These are phyloP conservation scores for Poeciliopsis paucimaculata DNA, from an alignment of 2,797 vertebrate species.

Conservation along the genomic window DNA sequence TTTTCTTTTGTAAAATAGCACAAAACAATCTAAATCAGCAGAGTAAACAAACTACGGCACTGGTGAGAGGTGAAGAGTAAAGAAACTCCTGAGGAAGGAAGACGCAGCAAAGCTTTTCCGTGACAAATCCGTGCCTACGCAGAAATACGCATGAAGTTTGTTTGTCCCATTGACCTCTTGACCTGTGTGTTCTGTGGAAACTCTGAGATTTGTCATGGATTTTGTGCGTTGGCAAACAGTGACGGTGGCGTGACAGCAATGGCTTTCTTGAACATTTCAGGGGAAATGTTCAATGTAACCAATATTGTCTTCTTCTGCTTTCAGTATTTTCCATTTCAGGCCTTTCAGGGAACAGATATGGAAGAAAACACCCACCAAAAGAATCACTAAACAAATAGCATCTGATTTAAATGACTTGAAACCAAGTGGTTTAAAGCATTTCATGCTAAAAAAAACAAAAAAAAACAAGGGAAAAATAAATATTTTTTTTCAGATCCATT, in stretches of 20 bases:
- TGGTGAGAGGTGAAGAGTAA: conserved; percentile 57
- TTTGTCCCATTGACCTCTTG: conserved; percentile 63
- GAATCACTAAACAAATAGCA: too few species aligned
- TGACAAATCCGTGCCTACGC: conserved; percentile 70
- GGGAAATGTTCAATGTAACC: neutral
- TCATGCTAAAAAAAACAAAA: neutral
- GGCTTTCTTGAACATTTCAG: conserved; percentile 8
- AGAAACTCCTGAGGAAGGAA: conserved; percentile 72
- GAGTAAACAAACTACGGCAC: conserved; percentile 63
- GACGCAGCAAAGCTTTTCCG: conserved; percentile 52
- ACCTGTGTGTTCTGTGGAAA: conserved; percentile 54
- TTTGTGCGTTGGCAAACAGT: conserved; percentile 36
- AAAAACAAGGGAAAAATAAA: neutral
- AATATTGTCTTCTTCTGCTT: neutral
- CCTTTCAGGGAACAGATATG: neutral
- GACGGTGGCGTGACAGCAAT: conserved; percentile 24
- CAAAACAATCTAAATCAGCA: conserved; percentile 57
- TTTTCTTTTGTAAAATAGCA: conserved; percentile 46
- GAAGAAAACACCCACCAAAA: neutral
- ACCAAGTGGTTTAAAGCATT: neutral
- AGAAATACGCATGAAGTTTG: conserved; percentile 58
- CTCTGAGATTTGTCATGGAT: conserved; percentile 52
- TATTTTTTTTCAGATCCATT: neutral
- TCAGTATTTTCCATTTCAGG: neutral
- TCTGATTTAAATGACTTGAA: neutral